phyloP scores from a whole-genome alignment of 2,797 vertebrate genomes.

The Syndactyla subalaris region DNA sequence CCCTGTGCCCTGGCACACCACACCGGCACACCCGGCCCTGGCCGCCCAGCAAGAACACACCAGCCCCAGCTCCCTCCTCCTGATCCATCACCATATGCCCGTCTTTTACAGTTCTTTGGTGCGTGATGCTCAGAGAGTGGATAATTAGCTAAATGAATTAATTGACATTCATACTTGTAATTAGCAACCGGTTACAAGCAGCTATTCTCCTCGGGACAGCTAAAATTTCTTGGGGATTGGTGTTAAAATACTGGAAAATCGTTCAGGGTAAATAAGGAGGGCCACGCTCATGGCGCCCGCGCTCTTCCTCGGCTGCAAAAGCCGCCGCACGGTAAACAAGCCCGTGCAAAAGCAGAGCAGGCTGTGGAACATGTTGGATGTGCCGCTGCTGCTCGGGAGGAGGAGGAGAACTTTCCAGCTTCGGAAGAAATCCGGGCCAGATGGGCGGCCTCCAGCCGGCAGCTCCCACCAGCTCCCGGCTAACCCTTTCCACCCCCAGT shows the following conservation, averaged over 20 bases:
- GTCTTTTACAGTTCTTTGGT: slow-evolving; percentile 79
- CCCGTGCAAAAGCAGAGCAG: slow-evolving; percentile 23
- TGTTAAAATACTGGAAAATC: slow-evolving; percentile 69
- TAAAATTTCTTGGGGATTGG: slow-evolving; percentile 72
- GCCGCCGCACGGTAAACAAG: neutral
- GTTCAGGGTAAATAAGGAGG: slow-evolving; percentile 34
- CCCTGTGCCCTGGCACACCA: neutral
- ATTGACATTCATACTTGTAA: slow-evolving; percentile 81
- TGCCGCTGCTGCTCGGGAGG: neutral
- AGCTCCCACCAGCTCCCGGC: neutral
- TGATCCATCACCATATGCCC: slow-evolving; percentile 72
- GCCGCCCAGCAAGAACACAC: neutral
- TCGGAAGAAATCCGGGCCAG: slow-evolving; percentile 26
- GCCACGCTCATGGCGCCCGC: neutral
- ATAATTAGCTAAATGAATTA: slow-evolving; percentile 85
- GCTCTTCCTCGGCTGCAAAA: neutral
- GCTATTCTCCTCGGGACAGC: slow-evolving; percentile 79
- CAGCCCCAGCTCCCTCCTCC: neutral
- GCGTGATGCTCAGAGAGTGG: slow-evolving; percentile 77
- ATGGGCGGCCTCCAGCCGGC: slow-evolving; percentile 49
- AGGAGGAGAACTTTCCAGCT: slow-evolving; percentile 53
- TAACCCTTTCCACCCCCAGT: neutral
- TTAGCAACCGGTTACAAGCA: slow-evolving; percentile 79
- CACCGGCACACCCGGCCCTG: neutral
- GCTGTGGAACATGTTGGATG: slow-evolving; percentile 18